phyloP scores from a whole-genome alignment of 2,113 vertebrate genomes.

The Rhinoderma darwinii region DNA sequence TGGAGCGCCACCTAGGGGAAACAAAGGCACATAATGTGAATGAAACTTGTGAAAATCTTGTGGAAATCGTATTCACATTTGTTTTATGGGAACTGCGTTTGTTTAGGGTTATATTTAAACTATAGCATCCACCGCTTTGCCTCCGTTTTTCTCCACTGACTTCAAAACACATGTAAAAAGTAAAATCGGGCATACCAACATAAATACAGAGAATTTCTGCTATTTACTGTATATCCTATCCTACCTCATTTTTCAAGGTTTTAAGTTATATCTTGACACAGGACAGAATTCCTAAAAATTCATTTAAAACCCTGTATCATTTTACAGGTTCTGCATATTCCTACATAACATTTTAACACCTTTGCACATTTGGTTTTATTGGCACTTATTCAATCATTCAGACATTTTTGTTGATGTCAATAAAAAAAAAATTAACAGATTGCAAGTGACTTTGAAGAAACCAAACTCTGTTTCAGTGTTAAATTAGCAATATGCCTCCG shows the following conservation, averaged over 20 bases:
- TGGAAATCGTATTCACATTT: too few relatives aligned
- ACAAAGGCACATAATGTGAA: too few relatives aligned
- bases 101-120: too few relatives aligned
- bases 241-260: not conserved
- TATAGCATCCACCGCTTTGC: too few relatives aligned
- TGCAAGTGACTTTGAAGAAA: not conserved
- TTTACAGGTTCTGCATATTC: not conserved
- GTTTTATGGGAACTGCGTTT: too few relatives aligned
- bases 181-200: too few relatives aligned
- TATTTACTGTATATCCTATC: not conserved
- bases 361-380: not conserved
- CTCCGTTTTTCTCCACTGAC: too few relatives aligned
- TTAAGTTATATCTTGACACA: not conserved
- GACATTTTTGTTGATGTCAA: not conserved
- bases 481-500: constrained; percentile 2
- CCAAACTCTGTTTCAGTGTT: not conserved
- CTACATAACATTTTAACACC: not conserved
- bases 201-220: not conserved
- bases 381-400: not conserved
- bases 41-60: too few relatives aligned
- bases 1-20: too few relatives aligned
- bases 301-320: not conserved
- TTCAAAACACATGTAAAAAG: too few relatives aligned
- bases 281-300: not conserved
- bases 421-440: not conserved